Conservation (phyloP, 2,888 invertebrate species). For the Melieria picta region DNA sequence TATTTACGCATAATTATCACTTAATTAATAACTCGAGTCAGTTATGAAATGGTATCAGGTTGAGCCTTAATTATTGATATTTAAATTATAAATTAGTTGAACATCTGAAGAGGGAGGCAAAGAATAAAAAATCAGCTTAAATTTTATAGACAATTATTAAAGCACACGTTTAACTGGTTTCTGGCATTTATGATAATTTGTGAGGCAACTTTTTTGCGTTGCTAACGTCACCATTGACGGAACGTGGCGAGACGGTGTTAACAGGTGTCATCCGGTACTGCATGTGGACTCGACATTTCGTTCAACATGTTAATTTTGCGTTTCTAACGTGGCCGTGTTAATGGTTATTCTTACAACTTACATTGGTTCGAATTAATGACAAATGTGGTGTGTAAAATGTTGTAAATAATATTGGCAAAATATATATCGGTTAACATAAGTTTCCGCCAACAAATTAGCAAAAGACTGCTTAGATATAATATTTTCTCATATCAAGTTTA, state of each 20-base stretch:
- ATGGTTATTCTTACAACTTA: not conserved
- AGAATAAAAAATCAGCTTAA: conserved; percentile 5
- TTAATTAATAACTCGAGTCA: conserved; percentile 25
- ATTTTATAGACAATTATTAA: conserved; percentile 9
- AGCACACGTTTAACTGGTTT: conserved; percentile 19
- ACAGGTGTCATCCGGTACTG: conserved; percentile 39
- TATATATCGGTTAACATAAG: not conserved
- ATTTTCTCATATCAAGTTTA: too few species aligned
- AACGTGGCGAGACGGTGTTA: conserved; percentile 21
- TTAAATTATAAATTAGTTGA: conserved; percentile 29
- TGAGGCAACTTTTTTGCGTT: conserved; percentile 1
- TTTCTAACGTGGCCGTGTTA: conserved; percentile 3
- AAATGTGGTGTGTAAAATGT: not conserved
- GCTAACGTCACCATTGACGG: not conserved
- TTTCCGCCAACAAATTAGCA: too few species aligned
- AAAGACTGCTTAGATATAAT: too few species aligned
- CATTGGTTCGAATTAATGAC: not conserved
- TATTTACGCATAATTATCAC: too few species aligned
- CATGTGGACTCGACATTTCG: not conserved
- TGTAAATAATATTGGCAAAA: not conserved
- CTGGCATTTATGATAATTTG: conserved; percentile 21
- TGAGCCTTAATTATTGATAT: conserved; percentile 25
- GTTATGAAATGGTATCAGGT: conserved; percentile 16
- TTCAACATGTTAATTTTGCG: conserved; percentile 16
- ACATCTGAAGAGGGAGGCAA: conserved; percentile 13